These are phyloP conservation scores for Macropodus opercularis DNA, from an alignment of 2,797 vertebrate genomes.

Conservation along the genomic window DNA sequence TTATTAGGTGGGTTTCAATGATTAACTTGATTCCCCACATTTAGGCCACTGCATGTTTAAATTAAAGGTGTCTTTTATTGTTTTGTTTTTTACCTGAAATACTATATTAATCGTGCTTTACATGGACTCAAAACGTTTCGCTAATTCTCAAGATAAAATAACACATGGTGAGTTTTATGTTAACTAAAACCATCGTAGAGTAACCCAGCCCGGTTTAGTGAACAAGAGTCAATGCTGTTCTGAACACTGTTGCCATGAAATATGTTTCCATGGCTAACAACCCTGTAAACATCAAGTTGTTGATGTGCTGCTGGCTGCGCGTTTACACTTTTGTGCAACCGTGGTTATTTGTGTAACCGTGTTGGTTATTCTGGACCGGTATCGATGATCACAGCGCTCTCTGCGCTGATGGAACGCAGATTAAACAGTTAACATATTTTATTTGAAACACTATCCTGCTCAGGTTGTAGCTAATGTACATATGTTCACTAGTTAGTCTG, in stretches of 20 bases:
- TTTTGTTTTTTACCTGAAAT: conserved; percentile 40
- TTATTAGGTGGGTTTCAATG: conserved; percentile 35
- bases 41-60: conserved; percentile 38
- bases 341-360: too few relatives aligned
- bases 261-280: conserved; percentile 1
- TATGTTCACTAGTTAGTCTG: background rate
- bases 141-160: conserved; percentile 1
- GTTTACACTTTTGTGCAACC: too few relatives aligned
- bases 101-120: conserved; percentile 9
- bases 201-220: conserved; percentile 12
- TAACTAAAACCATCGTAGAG: conserved; percentile 4
- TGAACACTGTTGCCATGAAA: conserved; percentile 16
- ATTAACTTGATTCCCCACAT: conserved; percentile 51
- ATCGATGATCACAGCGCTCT: conserved; percentile 8
- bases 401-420: too few relatives aligned
- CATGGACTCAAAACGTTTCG: background rate
- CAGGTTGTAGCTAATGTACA: background rate
- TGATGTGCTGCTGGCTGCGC: too few relatives aligned
- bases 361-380: too few relatives aligned
- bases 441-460: background rate
- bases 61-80: conserved; percentile 26
- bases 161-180: conserved; percentile 14
- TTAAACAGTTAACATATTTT: too few relatives aligned
- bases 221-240: conserved; percentile 13
- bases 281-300: too few relatives aligned